Evolutionary conservation across 2,113 vertebrate genomes (phyloP).

Genomic region (Trachemys scripta): DNA sequence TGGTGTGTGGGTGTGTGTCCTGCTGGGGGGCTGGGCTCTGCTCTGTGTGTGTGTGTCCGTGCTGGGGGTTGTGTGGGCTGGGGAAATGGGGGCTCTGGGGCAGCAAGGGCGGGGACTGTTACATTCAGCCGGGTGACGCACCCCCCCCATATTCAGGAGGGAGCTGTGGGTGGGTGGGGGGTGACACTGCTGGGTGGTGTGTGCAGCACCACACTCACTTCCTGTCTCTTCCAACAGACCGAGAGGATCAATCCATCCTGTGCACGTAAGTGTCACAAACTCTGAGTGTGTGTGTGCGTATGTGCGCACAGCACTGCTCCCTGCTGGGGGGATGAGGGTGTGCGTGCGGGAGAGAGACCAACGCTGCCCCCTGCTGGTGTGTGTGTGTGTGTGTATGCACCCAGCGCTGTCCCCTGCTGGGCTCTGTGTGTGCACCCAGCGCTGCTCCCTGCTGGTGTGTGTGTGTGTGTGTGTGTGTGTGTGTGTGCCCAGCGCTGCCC

Average conservation of each 20-base stretch:
- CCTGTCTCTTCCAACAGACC: constrained; percentile 79
- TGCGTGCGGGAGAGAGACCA: no score
- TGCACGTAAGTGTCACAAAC: constrained; percentile 89
- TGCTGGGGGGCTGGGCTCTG: no score
- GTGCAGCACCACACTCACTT: not conserved
- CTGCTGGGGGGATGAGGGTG: no score
- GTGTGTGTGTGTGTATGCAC: no score
- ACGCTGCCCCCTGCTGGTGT: no score
- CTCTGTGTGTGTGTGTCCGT: not conserved
- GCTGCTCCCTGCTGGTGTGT: no score
- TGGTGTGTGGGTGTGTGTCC: not conserved
- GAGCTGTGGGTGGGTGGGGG: not conserved
- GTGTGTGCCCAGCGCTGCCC: no score
- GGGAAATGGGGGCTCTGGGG: not conserved
- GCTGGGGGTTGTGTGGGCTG: not conserved
- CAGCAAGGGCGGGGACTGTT: not conserved
- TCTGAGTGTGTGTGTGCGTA: not conserved
- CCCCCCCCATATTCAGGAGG: not conserved
- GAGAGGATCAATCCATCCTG: constrained; percentile 93
- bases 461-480: no score
- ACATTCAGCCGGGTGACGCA: not conserved
- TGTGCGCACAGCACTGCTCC: no score
- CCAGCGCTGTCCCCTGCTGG: no score
- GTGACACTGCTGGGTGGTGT: not conserved
- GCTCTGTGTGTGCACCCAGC: no score